Conservation (phyloP, 2,113 vertebrate species). For the Romanogobio albipinnatus region DNA sequence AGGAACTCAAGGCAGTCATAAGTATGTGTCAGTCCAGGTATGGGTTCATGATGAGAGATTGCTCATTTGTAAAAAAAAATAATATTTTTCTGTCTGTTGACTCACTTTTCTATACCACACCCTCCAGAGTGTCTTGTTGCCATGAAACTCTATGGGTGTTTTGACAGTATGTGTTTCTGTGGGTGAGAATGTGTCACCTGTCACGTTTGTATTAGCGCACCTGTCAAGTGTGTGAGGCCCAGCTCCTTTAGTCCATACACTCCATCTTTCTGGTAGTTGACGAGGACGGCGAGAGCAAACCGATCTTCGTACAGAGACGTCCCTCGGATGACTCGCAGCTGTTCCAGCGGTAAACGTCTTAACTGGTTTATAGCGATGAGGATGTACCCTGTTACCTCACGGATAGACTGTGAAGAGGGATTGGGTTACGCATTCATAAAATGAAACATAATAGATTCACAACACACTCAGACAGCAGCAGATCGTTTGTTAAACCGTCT, state of each 20-base stretch:
- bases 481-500: background rate
- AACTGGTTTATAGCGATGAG: conserved; percentile 89
- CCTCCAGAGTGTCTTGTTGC: conserved; percentile 12
- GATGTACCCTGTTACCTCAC: conserved; percentile 92
- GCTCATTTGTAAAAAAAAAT: conserved; percentile 2
- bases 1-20: background rate
- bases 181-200: conserved; percentile 35
- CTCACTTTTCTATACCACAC: conserved; percentile 17
- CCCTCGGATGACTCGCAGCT: conserved; percentile 89
- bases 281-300: conserved; percentile 84
- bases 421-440: background rate
- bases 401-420: conserved; percentile 81
- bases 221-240: conserved; percentile 86
- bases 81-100: conserved; percentile 14
- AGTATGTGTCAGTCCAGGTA: no score
- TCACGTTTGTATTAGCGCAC: conserved; percentile 65
- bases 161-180: conserved; percentile 4
- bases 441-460: background rate
- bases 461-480: background rate
- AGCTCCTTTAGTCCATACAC: conserved; percentile 82
- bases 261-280: conserved; percentile 89
- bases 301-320: conserved; percentile 81
- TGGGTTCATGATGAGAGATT: background rate
- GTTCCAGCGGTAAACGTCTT: conserved; percentile 80
- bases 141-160: background rate